These are phyloP conservation scores for Lottia gigantea DNA, from an alignment of 2,888 invertebrate species.

Conservation along the genomic window DNA sequence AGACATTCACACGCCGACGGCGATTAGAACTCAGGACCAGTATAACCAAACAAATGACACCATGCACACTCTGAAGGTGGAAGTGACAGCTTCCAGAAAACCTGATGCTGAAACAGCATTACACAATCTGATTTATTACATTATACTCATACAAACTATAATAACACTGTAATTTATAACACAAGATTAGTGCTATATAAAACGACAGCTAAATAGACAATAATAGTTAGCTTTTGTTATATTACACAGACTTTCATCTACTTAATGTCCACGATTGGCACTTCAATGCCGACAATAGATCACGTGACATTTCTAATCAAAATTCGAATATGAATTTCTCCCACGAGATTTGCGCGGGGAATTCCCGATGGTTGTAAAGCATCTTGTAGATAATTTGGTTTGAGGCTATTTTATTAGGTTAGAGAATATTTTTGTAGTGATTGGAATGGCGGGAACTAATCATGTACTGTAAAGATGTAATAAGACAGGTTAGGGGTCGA, in stretches of 20 bases:
- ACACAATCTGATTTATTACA: too few relatives aligned
- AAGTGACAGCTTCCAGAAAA: too few relatives aligned
- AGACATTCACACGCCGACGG: too few relatives aligned
- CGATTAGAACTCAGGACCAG: too few relatives aligned
- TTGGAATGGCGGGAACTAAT: constrained; percentile 5
- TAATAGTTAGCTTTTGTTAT: neutral
- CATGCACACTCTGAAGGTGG: too few relatives aligned
- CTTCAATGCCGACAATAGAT: neutral
- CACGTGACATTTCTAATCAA: constrained; percentile 3
- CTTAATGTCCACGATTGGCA: neutral
- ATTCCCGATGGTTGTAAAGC: neutral
- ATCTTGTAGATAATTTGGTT: neutral
- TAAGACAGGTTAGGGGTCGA: neutral
- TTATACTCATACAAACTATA: too few relatives aligned
- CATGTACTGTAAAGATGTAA: neutral
- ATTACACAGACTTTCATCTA: neutral
- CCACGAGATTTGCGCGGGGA: neutral
- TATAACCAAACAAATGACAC: too few relatives aligned
- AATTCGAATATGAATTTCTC: neutral
- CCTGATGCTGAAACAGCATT: too few relatives aligned
- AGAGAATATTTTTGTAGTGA: neutral
- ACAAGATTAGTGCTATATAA: neutral
- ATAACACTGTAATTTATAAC: too few relatives aligned
- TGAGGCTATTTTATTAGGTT: constrained; percentile 5
- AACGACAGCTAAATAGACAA: neutral